Evolutionary conservation across 2,888 invertebrate species (phyloP), one percentile per base, ranked within the genome.

Genomic region (Chelonus formosanus): DNA sequence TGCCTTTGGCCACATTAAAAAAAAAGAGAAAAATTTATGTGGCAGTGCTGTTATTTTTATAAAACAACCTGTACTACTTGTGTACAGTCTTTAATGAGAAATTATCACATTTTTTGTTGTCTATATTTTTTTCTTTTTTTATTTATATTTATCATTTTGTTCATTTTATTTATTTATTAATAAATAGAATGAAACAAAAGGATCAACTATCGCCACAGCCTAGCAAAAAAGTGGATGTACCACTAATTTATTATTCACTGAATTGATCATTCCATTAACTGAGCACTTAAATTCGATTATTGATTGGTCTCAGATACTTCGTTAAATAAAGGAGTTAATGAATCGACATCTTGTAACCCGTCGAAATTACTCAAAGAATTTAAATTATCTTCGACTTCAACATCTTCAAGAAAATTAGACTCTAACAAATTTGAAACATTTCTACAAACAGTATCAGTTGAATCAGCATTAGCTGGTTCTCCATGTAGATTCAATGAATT

Each of bases 301-400:
- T 79, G 80, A 78, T 84, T 84, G 44, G 80, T 75, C 70, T 83
- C 84, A 5, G 81, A 75, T 32, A 84, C 84, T 70, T 83, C 84
- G 59, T 79, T 83, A 67, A 84, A 84, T 7, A 84, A 74, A n/a
- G 84, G 84, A 32, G 84, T 76, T 10, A 84, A 75, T 32, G 81
- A 78, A 65, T 80, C 82, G 55, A 82, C 82, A 63, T 84, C 84
- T 55, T 82, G 82, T 10, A 84, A 67, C 34, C 78, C 83, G 47
- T 83, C 84, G 52, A 84, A 84, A 70, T 81, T 82, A 10, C 76
- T 76, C n/a, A 84, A 72, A 3, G 80, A 76, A 55, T 80, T 82
- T 36, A 84, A 70, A 70, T 82, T 83, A 34, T 80, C 81, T 8
- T 81, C 80, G 0, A 70, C 70, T 36, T 81, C 80, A 4, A 75